phyloP scores from a whole-genome alignment of 2,888 invertebrate species.

The Schizaphis graminum region DNA sequence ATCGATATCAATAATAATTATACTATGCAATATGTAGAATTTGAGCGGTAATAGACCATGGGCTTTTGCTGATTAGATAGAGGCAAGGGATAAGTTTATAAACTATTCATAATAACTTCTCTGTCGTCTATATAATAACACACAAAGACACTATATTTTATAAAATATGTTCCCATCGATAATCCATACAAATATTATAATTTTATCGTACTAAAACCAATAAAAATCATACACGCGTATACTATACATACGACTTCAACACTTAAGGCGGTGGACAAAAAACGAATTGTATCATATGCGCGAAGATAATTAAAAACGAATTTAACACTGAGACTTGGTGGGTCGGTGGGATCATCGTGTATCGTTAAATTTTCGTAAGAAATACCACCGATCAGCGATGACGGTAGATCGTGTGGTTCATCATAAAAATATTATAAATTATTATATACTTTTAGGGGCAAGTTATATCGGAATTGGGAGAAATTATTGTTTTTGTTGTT shows the following conservation, averaged over 20 bases:
- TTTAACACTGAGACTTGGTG: not conserved
- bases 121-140: not conserved
- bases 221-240: not conserved
- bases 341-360: not conserved
- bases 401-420: not conserved
- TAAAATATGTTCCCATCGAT: not conserved
- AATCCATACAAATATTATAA: not conserved
- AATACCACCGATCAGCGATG: not conserved
- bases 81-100: not conserved
- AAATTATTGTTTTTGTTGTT: not conserved
- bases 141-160: not conserved
- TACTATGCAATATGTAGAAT: not conserved
- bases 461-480: not conserved
- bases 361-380: not conserved
- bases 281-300: not conserved
- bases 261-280: not conserved
- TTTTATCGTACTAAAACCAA: not conserved
- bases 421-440: not conserved
- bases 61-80: not conserved
- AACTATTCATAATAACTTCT: not conserved
- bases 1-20: not conserved
- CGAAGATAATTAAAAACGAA: not conserved
- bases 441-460: not conserved
- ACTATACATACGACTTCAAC: not conserved
- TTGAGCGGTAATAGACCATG: not conserved